Base-by-base conservation (phyloP, 2,113 vertebrate species). In the Malurus alboscapulatus region DNA sequence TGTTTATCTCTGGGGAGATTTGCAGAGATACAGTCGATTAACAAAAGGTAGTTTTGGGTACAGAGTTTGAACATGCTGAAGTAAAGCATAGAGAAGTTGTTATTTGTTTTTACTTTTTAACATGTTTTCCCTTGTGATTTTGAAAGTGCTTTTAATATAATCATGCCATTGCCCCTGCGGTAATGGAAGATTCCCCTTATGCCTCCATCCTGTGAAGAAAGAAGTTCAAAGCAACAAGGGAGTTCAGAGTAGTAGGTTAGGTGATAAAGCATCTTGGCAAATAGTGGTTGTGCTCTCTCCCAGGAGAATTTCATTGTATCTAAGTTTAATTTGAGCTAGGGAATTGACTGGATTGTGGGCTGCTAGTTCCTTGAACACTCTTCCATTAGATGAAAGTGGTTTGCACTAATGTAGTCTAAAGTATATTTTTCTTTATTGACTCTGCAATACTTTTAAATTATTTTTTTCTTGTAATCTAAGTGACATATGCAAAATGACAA, bases 391-490 rank as follows among this genome's bases (percentile, higher is more conserved):
- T 12, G 5, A 81, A 94, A 86, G 38, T 68, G 38, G 30, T 95
- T 94, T 95, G 68, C 51, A 89, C 68, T 81, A 81, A 85, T 53
- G 53, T 73, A 85, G 67, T 55, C 59, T 87, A 29, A 95, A 92
- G 63, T 85, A 18, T 87, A 63, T 77, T 87, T 83, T 71, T 82
- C 61, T 87, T 93, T 94, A 62, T 73, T 86, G 74, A 34, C 29
- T 75, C 24, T 55, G 29, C 79, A 93, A 57, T 85, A 75, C 26
- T 65, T 73, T 72, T 59, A 51, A 1, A 2, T 79, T 92, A 26
- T 65, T 87, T 79, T 79, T 83, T 84, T 72, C 50, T 87, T 69
- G 55, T 75, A 95, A 66, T 92, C 58, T 91, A 93, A 93, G 73
- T 81, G 61, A 75, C 42, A 59, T 55, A 15, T 88, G 66, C 45